Evolutionary conservation across 2,113 vertebrate genomes (phyloP).

Genomic region (Nothocercus julius): DNA sequence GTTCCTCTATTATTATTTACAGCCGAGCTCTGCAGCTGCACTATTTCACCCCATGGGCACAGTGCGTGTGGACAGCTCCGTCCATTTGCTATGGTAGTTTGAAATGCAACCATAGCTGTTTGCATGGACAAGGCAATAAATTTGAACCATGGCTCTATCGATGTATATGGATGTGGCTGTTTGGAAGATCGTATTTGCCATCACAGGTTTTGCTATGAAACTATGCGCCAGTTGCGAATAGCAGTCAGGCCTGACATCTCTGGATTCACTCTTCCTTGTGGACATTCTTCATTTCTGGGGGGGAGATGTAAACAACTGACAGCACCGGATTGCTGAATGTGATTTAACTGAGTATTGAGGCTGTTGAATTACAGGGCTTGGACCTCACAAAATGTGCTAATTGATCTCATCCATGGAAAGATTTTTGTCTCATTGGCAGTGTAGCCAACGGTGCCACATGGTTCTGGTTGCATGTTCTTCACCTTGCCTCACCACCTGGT

Average conservation of each 20-base stretch:
- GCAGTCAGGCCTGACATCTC: background rate
- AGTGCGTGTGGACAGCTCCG: background rate
- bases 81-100: background rate
- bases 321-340: rapidly evolving
- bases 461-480: background rate
- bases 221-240: rapidly evolving
- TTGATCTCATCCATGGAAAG: background rate
- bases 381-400: background rate
- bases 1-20: background rate
- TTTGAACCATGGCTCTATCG: background rate
- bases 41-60: background rate
- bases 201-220: background rate
- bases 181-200: background rate
- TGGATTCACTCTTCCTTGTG: rapidly evolving
- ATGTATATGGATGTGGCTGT: background rate
- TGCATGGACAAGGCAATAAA: background rate
- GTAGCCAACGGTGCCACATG: too few species aligned
- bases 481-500: background rate
- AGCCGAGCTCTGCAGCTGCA: background rate
- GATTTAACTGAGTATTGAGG: background rate
- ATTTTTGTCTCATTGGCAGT: background rate
- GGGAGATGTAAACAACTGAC: background rate
- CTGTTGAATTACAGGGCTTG: rapidly evolving
- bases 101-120: background rate
- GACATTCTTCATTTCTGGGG: background rate